These are phyloP conservation scores for Tympanuchus pallidicinctus DNA, from an alignment of 2,113 vertebrate genomes.

Conservation along the genomic window DNA sequence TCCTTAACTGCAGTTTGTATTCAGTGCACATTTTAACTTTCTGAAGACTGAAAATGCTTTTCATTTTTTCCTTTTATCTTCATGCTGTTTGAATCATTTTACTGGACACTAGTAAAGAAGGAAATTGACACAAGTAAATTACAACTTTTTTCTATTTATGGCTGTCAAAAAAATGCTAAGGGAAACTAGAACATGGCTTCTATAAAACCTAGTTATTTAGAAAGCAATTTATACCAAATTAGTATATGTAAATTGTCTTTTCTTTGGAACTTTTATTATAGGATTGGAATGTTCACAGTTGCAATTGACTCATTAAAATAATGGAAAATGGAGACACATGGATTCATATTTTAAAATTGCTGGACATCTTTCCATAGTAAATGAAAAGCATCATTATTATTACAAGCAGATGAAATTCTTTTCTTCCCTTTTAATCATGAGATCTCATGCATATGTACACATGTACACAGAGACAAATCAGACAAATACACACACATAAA, in stretches of 20 bases:
- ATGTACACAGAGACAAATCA: background rate
- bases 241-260: constrained; percentile 67
- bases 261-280: constrained; percentile 38
- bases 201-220: constrained; percentile 64
- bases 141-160: constrained; percentile 69
- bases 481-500: background rate
- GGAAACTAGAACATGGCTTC: constrained; percentile 57
- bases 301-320: constrained; percentile 57
- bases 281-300: constrained; percentile 47
- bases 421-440: background rate
- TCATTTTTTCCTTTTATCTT: constrained; percentile 76
- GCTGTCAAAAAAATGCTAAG: constrained; percentile 71
- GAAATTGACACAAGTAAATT: constrained; percentile 77
- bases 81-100: constrained; percentile 73
- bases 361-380: constrained; percentile 29
- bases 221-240: constrained; percentile 72
- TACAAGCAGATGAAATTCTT: background rate
- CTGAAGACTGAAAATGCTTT: constrained; percentile 65
- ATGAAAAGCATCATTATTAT: background rate
- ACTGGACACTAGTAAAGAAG: constrained; percentile 68
- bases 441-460: background rate
- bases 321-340: background rate
- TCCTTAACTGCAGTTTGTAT: constrained; percentile 50
- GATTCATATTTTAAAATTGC: constrained; percentile 16
- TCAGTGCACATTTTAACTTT: constrained; percentile 62